Evolutionary conservation across 2,888 invertebrate species (phyloP).

Genomic region (Nymphalis c-album): DNA sequence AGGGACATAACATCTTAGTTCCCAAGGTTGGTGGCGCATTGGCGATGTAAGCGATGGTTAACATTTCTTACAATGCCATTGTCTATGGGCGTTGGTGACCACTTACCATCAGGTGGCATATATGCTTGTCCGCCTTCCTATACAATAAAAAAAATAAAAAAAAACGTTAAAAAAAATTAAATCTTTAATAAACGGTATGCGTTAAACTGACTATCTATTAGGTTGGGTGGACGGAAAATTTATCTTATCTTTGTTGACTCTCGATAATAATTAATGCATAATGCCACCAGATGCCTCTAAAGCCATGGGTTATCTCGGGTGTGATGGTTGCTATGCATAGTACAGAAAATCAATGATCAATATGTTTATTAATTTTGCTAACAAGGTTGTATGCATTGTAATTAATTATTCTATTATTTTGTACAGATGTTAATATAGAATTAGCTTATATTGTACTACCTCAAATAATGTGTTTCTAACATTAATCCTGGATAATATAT

Average conservation of each 20-base stretch:
- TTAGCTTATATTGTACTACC: too few relatives aligned
- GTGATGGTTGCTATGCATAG: constrained; percentile 51
- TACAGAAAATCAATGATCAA: constrained; percentile 1
- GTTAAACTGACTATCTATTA: background rate
- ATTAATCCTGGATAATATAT: background rate
- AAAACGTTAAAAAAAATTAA: too few relatives aligned
- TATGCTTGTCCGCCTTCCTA: too few relatives aligned
- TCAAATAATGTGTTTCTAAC: background rate
- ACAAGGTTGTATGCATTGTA: background rate
- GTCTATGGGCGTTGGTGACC: too few relatives aligned
- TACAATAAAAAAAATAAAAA: too few relatives aligned
- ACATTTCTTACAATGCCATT: too few relatives aligned
- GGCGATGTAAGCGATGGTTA: too few relatives aligned
- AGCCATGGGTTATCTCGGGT: constrained; percentile 54
- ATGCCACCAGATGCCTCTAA: constrained; percentile 47
- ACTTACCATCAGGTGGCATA: too few relatives aligned
- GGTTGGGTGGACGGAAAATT: constrained; percentile 54
- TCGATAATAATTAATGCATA: constrained; percentile 48
- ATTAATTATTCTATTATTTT: too few relatives aligned
- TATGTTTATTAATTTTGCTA: background rate
- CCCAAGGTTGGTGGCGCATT: too few relatives aligned
- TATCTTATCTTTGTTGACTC: constrained; percentile 62
- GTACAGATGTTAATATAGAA: too few relatives aligned
- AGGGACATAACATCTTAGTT: too few relatives aligned
- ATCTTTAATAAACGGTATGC: background rate